These are phyloP conservation scores for Camponotus vicinus DNA, from an alignment of 1,140 invertebrate species.

Conservation along the genomic window DNA sequence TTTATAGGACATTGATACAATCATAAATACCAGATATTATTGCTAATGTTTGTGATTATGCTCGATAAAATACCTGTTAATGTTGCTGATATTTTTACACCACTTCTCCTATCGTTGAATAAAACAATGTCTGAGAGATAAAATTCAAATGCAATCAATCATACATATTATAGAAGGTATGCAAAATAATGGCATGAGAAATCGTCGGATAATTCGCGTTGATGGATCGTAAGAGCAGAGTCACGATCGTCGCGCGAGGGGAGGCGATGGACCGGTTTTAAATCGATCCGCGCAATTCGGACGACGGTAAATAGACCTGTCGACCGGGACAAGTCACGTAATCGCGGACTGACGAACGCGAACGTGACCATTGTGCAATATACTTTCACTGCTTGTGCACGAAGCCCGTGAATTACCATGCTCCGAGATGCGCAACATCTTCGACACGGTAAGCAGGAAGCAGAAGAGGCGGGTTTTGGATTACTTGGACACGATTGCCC, in stretches of 20 bases:
- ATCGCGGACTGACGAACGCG: constrained; percentile 70
- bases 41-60: not conserved
- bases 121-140: not conserved
- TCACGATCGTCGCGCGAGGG: not conserved
- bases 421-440: constrained; percentile 49
- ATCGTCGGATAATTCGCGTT: not conserved
- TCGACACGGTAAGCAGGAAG: constrained; percentile 51
- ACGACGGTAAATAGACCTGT: constrained; percentile 62
- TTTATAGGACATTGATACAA: not conserved
- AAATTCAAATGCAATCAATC: not conserved
- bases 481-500: not conserved
- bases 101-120: not conserved
- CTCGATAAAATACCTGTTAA: not conserved
- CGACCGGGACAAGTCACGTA: constrained; percentile 73
- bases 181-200: constrained; percentile 1
- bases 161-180: not conserved
- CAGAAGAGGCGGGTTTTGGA: not conserved
- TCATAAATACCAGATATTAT: not conserved
- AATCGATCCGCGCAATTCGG: constrained; percentile 24
- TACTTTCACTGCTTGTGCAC: constrained; percentile 79
- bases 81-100: not conserved
- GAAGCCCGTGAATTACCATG: constrained; percentile 31
- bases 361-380: constrained; percentile 81
- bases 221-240: constrained; percentile 31
- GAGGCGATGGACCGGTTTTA: constrained; percentile 21